Base-by-base conservation (phyloP, 2,113 vertebrate species). In the Pavo muticus region DNA sequence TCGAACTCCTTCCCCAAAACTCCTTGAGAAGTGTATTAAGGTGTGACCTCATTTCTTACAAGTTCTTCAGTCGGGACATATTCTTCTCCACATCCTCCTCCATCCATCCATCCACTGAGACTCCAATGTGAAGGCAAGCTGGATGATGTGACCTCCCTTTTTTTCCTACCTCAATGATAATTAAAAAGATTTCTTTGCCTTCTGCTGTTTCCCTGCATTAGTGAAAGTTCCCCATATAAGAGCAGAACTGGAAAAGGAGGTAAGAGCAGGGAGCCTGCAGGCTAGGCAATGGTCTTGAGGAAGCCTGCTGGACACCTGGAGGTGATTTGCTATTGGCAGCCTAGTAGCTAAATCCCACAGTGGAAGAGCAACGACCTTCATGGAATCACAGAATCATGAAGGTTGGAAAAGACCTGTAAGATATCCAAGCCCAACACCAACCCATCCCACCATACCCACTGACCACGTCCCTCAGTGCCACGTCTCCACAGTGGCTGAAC, bases 1-100 rank as follows among this genome's bases (percentile, higher is more conserved):
- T 95, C 93, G 90, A 92, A 83, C 50, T 83, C 75, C 79, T 92
- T 92, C 17, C 75, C 78, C 4, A 57, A 91, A 94, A 84, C 80
- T 96, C 86, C 84, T 92, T 91, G 81, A 72, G 48, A 93, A 95
- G 64, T 68, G 50, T 92, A 64, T 87, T 79, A 77, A 80, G 42
- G 56, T n/a, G 32, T 70, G 89, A 77, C 84, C 95, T 60, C 47
- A 50, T 92, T 96, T 85, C 32, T 67, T 16, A 11, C 12, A 68
- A 82, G 68, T 76, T 56, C 70, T 81, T 79, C 48, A 76, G 11
- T 13, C 56, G 87, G 84, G 87, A 76, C 60, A 15, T 42, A 42
- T 24, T 23, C 47, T 89, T 32, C 14, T 3, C 9, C 40, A 40
- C 0, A 1, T 63, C 67, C n/a, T 86, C 14, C 52, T 75, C 13